Base-by-base conservation (phyloP, 2,113 vertebrate species). In the Cyanoderma ruficeps region DNA sequence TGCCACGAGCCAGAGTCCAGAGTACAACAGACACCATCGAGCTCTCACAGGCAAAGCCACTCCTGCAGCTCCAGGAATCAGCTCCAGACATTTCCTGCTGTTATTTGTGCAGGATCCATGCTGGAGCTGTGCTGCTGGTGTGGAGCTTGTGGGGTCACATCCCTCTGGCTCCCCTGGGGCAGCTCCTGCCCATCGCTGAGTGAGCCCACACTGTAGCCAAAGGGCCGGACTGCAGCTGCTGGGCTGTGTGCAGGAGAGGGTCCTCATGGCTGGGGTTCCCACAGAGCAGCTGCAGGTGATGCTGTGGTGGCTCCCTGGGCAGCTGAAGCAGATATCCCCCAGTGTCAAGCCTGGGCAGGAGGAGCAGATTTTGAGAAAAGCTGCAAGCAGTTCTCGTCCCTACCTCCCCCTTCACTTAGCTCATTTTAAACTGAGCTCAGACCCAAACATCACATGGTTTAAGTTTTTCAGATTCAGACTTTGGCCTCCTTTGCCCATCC, bases 1-100 rank as follows among this genome's bases (percentile, higher is more conserved):
- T 10, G 5, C 46, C 28, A 23, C 3, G 50, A 88, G 69, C 41
- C 65, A 52, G 70, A 90, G 88, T 61, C 75, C 30, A 4, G 53
- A 90, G 37, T 24, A 11, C 0, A 0, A 19, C 67, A 57, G 69
- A 59, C 47, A 50, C 15, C 0, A 0, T 27, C 0, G 8, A 49
- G 63, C 23, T 81, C 44, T 77, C 0, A 0, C 49, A 42, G 55
- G 55, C n/a, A 44, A 22, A 82, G 86, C 78, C 0, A 0, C 67
- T 91, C 77, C 63, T 6, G 10, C 6, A 0, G 5, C 65, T 49
- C 52, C 8, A 59, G 44, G 52, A 88, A 31, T 47, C 30, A 2
- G 61, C 52, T 50, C 41, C 65, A n/a, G 63, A 75, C 2, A 0
- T 80, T 87, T 75, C 77, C 83, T 91, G 68, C 39, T 78, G 71